Percentiles rank a stretch among this genome's conserved stretches.
These are phyloP conservation scores for Papilio protenor DNA, from an alignment of 2,888 invertebrate species.

Conservation along the genomic window DNA sequence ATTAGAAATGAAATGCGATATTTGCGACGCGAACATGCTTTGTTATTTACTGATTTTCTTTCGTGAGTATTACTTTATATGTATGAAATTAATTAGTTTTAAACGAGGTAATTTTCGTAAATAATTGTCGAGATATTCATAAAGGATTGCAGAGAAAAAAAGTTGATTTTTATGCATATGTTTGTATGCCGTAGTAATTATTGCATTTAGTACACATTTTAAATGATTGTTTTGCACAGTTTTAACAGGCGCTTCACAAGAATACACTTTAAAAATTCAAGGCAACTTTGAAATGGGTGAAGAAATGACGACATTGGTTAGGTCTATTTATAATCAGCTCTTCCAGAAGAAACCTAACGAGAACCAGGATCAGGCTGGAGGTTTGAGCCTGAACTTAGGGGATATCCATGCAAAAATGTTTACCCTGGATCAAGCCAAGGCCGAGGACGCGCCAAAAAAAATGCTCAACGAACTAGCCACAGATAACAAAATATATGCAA, in stretches of 20 bases:
- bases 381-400: background rate
- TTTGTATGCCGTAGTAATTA: background rate
- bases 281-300: conserved; percentile 46
- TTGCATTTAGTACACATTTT: background rate
- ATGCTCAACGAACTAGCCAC: background rate
- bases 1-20: conserved; percentile 5
- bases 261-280: conserved; percentile 46
- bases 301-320: conserved; percentile 41
- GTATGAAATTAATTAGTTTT: too few relatives aligned
- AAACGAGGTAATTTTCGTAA: too few relatives aligned
- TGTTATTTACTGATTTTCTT: conserved; percentile 19
- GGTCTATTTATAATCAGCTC: conserved; percentile 27
- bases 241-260: conserved; percentile 31
- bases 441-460: background rate
- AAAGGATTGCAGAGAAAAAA: too few relatives aligned
- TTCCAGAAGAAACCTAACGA: background rate
- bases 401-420: background rate
- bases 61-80: conserved; percentile 21
- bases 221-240: conserved; percentile 31
- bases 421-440: background rate
- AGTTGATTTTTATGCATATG: too few relatives aligned
- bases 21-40: conserved; percentile 12
- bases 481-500: conserved; percentile 4
- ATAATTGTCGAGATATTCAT: too few relatives aligned
- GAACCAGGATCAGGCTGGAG: background rate